A percentile compares a stretch with the other conserved stretches of the same genome.
Conservation (phyloP, 1,140 invertebrate species). For the Drosophila pallidifrons region DNA sequence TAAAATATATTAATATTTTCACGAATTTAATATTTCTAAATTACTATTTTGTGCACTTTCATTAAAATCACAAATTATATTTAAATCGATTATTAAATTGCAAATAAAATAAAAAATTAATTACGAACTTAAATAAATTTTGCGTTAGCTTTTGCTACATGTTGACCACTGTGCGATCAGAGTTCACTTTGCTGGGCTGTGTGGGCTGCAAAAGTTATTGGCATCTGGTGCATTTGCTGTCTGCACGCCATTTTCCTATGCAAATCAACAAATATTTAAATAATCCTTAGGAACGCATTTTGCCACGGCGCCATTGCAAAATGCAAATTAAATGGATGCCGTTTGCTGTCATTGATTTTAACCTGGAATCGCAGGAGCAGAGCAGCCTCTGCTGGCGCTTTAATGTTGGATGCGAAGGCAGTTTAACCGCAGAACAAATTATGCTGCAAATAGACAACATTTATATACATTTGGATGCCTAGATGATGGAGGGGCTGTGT, state of each 20-base stretch:
- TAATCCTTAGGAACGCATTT: constrained; percentile 51
- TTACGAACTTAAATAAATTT: background rate
- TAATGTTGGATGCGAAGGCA: constrained; percentile 17
- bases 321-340: constrained; percentile 63
- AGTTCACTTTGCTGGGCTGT: background rate
- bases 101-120: no score
- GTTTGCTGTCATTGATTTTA: constrained; percentile 19
- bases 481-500: background rate
- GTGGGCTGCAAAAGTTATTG: constrained; percentile 1
- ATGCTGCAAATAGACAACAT: constrained; percentile 72
- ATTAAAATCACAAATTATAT: no score
- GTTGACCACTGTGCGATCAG: background rate
- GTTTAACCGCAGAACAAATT: constrained; percentile 62
- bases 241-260: constrained; percentile 34
- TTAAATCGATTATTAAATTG: no score
- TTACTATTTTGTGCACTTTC: no score
- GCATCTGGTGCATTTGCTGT: background rate
- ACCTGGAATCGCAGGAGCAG: background rate
- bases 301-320: constrained; percentile 43
- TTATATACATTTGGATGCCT: constrained; percentile 55
- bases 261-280: constrained; percentile 60
- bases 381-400: constrained; percentile 15
- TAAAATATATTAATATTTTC: no score
- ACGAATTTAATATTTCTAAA: no score
- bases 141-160: background rate